Percentiles rank a stretch among this genome's conserved stretches.
phyloP scores from a whole-genome alignment of 2,797 vertebrate genomes.

The Hemibagrus guttatus region DNA sequence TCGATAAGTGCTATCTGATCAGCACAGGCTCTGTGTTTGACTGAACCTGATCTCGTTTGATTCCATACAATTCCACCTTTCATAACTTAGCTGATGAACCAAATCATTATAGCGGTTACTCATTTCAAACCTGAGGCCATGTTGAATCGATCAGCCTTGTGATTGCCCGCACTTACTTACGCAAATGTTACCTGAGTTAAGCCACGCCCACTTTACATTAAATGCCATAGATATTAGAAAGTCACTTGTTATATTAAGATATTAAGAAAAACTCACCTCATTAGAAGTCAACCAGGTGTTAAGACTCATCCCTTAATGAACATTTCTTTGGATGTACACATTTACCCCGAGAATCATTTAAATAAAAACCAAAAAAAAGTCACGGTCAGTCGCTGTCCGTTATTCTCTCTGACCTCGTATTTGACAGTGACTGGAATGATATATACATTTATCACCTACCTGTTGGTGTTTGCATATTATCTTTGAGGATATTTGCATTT shows the following conservation, averaged over 20 bases:
- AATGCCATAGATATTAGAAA: background rate
- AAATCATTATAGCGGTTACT: background rate
- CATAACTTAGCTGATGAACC: background rate
- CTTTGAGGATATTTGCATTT: slow-evolving; percentile 55
- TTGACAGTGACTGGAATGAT: slow-evolving; percentile 71
- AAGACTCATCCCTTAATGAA: background rate
- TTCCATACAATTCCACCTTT: background rate
- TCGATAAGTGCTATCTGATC: no score
- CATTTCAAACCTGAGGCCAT: background rate
- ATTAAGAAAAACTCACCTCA: background rate
- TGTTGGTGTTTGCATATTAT: slow-evolving; percentile 59
- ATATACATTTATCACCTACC: slow-evolving; percentile 65
- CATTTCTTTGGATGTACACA: no score
- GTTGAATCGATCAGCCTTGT: background rate
- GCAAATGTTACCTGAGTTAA: background rate
- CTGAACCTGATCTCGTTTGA: background rate
- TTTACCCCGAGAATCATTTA: background rate
- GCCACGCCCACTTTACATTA: background rate
- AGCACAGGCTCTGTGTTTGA: no score
- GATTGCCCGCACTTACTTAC: no score
- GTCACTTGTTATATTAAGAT: background rate
- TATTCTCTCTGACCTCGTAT: slow-evolving; percentile 42
- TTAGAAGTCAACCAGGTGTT: background rate
- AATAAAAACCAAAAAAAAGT: slow-evolving; percentile 2
- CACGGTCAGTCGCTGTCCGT: slow-evolving; percentile 15